Evolutionary conservation across 2,797 vertebrate species (phyloP), one percentile per base, ranked within the genome.

Genomic region (Tokudaia muenninki): DNA sequence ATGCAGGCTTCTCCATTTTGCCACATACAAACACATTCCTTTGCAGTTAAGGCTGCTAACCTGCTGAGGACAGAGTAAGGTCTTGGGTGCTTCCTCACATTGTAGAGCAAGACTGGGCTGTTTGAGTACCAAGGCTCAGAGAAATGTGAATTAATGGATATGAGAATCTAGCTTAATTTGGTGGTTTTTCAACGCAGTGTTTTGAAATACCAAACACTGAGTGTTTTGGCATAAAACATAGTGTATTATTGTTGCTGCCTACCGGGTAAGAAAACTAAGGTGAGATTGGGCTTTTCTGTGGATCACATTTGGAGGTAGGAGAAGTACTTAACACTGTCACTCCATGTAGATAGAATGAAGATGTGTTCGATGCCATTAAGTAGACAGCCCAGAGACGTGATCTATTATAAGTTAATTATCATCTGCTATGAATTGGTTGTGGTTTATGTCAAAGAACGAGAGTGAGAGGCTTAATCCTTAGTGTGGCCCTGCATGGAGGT

Each of bases 221-320:
- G 11, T 11, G 44, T 82, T 87, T 65, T 86, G 41, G 59, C 29
- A 86, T 96, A 78, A 89, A 90, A 74, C 55, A 82, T 44, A 91
- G 26, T 75, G 4, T 90, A 63, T 94, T 21, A 8, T 87, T 31
- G 41, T 22, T 84, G 29, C 6, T 44, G 79, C 63, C 34, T 22
- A 24, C 13, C 19, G 13, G 72, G 24, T 12, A 93, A 59, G 59
- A 91, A 91, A 86, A 87, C 79, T 79, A 24, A 75, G 29, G 24
- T 65, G 37, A 55, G 50, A 50, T 24, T 57, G 57, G 13, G 0
- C 19, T 87, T 72, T 94, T 59, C 29, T 79, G 12, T 29, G 13
- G 29, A 6, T 87, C 16, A 44, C 44, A 52, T 72, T 5, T 91
- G 55, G 84, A 92, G 77, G 11, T 24, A 61, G 34, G 26, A 31